These are phyloP conservation scores for Salminus brasiliensis DNA, from an alignment of 2,113 vertebrate species.

Conservation along the genomic window DNA sequence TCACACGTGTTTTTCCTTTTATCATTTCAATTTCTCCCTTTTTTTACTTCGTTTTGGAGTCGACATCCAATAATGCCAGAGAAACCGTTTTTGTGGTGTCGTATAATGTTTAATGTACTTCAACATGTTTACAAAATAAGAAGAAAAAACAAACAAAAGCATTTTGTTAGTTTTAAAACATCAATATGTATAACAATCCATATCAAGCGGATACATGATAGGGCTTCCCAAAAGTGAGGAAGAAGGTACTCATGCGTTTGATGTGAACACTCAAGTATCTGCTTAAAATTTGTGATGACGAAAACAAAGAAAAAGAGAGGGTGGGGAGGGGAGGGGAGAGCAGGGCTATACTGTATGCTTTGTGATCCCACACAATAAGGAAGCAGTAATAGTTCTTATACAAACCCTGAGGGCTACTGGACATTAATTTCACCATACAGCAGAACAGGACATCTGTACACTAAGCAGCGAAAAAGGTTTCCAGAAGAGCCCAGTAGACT, in stretches of 20 bases:
- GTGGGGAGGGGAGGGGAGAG: not conserved
- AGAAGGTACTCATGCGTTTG: slow-evolving; percentile 71
- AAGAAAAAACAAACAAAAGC: slow-evolving; percentile 14
- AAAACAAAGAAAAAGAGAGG: no score
- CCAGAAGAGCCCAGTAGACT: slow-evolving; percentile 43
- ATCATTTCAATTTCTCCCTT: not conserved
- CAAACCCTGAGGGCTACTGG: slow-evolving; percentile 63
- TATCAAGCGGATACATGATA: slow-evolving; percentile 67
- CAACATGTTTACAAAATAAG: slow-evolving; percentile 45
- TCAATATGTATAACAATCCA: slow-evolving; percentile 66
- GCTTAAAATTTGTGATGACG: slow-evolving; percentile 20
- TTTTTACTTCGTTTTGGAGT: not conserved
- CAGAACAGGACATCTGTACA: slow-evolving; percentile 64
- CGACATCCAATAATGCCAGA: slow-evolving; percentile 19
- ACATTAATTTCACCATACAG: slow-evolving; percentile 71
- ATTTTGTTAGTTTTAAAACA: slow-evolving; percentile 63
- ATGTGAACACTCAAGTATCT: slow-evolving; percentile 58
- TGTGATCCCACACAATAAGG: slow-evolving; percentile 49
- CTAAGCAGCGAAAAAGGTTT: slow-evolving; percentile 55
- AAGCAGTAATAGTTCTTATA: slow-evolving; percentile 60
- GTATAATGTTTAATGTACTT: slow-evolving; percentile 72
- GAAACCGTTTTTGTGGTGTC: slow-evolving; percentile 47
- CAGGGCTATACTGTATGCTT: not conserved
- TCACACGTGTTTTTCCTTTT: not conserved
- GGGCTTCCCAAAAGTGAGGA: slow-evolving; percentile 65